These are phyloP conservation scores for Drosophila anomelani DNA, from an alignment of 2,888 invertebrate genomes.

Conservation along the genomic window DNA sequence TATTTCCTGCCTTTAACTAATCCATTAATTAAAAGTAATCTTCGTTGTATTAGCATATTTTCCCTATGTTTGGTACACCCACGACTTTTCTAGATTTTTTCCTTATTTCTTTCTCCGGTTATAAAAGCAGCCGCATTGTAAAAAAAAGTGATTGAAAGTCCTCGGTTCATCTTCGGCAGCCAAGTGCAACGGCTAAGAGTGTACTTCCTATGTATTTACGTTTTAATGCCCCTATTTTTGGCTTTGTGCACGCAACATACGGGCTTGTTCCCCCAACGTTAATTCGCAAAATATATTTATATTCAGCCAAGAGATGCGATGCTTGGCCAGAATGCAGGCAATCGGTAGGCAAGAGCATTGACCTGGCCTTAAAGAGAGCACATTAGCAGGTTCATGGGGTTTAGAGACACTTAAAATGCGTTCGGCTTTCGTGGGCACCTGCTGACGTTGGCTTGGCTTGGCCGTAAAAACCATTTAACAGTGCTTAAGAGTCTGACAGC, in stretches of 20 bases:
- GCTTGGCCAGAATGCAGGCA: constrained; percentile 15
- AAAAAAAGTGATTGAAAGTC: constrained; percentile 42
- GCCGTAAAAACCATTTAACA: constrained; percentile 60
- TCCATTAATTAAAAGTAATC: not conserved
- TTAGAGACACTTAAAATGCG: constrained; percentile 43
- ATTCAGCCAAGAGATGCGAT: not conserved
- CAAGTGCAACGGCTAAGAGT: constrained; percentile 60
- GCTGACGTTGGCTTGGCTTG: constrained; percentile 8
- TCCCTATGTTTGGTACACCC: not conserved
- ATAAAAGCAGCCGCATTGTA: constrained; percentile 34
- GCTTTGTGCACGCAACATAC: constrained; percentile 39
- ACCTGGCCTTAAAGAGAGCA: constrained; percentile 7
- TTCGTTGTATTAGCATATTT: constrained; percentile 1
- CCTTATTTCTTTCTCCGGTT: constrained; percentile 16
- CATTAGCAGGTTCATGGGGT: constrained; percentile 19
- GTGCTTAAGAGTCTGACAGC: constrained; percentile 62
- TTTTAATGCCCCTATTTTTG: constrained; percentile 3
- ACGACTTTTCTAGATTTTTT: constrained; percentile 18
- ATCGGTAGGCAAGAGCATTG: not conserved
- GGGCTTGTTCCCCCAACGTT: not conserved
- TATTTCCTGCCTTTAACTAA: not conserved
- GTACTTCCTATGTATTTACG: constrained; percentile 58
- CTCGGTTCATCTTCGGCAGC: constrained; percentile 56
- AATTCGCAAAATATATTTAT: constrained; percentile 15
- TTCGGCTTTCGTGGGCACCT: constrained; percentile 51